phyloP scores from a whole-genome alignment of 2,888 invertebrate species.

The Erebia epiphron region DNA sequence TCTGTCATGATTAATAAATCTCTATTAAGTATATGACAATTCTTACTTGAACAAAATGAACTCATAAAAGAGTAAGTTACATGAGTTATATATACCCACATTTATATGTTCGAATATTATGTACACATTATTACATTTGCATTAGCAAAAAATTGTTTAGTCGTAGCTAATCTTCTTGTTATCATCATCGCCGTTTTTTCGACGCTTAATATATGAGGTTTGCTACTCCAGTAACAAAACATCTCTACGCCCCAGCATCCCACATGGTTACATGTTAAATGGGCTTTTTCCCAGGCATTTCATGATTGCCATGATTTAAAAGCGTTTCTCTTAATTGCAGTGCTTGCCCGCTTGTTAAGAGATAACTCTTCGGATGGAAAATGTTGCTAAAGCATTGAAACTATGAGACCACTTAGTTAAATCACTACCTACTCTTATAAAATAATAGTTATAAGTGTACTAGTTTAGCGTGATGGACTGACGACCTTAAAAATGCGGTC shows the following conservation, averaged over 20 bases:
- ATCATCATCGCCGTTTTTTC: background rate
- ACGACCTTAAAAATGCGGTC: too few species aligned
- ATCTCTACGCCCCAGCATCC: conserved; percentile 2
- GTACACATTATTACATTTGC: too few species aligned
- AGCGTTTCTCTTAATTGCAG: conserved; percentile 16
- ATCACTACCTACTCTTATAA: background rate
- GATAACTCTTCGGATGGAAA: conserved; percentile 8
- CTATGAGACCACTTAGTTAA: background rate
- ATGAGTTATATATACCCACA: too few species aligned
- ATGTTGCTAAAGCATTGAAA: background rate
- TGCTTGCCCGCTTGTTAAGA: conserved; percentile 1
- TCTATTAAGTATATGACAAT: too few species aligned
- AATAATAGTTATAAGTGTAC: too few species aligned
- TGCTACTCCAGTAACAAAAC: background rate
- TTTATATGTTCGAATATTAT: too few species aligned
- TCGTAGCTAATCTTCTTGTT: too few species aligned
- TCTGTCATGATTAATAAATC: too few species aligned
- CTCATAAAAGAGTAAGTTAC: too few species aligned
- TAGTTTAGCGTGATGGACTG: too few species aligned
- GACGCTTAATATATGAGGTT: background rate
- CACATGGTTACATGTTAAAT: conserved; percentile 32
- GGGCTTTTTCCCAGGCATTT: conserved; percentile 29
- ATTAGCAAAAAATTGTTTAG: too few species aligned
- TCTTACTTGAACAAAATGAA: too few species aligned
- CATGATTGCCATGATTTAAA: conserved; percentile 19